A percentile compares a stretch with the other conserved stretches of the same genome.
Evolutionary conservation across 2,113 vertebrate species (phyloP).

Genomic region (Gymnobelideus leadbeateri): DNA sequence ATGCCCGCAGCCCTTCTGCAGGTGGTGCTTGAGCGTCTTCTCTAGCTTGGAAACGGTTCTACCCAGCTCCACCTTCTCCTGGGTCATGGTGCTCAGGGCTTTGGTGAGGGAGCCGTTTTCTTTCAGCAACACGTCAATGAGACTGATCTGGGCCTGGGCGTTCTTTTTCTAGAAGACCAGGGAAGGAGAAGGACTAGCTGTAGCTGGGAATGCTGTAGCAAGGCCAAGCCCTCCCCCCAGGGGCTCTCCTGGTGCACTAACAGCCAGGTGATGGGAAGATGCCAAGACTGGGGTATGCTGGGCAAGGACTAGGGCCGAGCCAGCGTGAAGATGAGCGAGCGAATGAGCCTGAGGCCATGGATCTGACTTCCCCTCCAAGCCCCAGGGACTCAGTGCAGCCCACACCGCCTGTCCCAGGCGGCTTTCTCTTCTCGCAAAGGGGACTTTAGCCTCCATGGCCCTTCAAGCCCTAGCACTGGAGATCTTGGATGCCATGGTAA

Average conservation of each 20-base stretch:
- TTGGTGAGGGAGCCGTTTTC: constrained; percentile 86
- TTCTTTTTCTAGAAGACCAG: constrained; percentile 53
- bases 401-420: no score
- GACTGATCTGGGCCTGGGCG: constrained; percentile 59
- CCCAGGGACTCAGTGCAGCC: no score
- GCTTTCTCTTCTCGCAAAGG: background rate
- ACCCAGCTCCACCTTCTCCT: constrained; percentile 85
- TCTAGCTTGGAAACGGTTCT: constrained; percentile 82
- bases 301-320: no score
- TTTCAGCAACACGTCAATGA: constrained; percentile 84
- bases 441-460: background rate
- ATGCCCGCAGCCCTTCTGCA: constrained; percentile 44
- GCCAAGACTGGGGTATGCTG: no score
- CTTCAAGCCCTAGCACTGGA: no score
- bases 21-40: constrained; percentile 77
- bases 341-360: background rate
- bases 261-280: background rate
- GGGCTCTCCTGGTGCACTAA: background rate
- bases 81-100: constrained; percentile 79
- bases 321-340: background rate
- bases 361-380: background rate
- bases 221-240: background rate
- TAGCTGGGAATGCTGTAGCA: no score
- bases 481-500: no score
- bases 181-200: no score